Base-by-base conservation (phyloP, 2,888 invertebrate genomes). In the Pandemis cinnamomeana region DNA sequence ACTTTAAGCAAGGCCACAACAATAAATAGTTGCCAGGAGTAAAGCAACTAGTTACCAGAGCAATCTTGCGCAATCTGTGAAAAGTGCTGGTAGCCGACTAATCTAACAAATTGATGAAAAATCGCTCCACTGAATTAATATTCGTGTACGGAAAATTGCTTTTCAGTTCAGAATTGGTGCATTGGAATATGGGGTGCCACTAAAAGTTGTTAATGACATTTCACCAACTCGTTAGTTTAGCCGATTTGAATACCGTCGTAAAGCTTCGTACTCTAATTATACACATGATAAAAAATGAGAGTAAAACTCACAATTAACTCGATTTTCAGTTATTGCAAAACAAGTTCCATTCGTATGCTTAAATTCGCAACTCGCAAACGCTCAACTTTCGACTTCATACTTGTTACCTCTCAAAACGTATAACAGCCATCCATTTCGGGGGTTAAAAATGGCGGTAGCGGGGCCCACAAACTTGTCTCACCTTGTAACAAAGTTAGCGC, bases 401-500 rank as follows among this genome's bases (percentile, higher is more conserved):
- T 64, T 74, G 68, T 55, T 63, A 55, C 71, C 55, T 13, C 51
- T 71, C 74, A 74, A 74, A 74, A 71, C 71, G 67, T 70, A 74
- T 71, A 74, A 71, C 74, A 70, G 74, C 67, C 53, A 74, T 74
- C 67, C 67, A 74, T 74, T 74, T 74, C 36, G 66, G 67, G 73
- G 67, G 74, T 71, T 74, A 74, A 74, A 74, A 74, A 74, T 74
- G 67, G 70, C 62, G 66, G 66, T 74, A 60, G 53, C 53, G 73
- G 71, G 53, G 66, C 60, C 70, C 74, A 60, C 74, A 71, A 74
- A 74, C 74, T 74, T 74, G 74, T 74, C 74, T 66, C 71, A 74
- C 74, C 74, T 74, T 74, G 74, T 74, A 74, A 74, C 74, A 71
- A 74, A 74, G 74, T 74, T 74, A 74, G 74, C 71, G 67, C 67